phyloP scores from a whole-genome alignment of 2,888 invertebrate genomes.

The Nasonovia ribisnigri region DNA sequence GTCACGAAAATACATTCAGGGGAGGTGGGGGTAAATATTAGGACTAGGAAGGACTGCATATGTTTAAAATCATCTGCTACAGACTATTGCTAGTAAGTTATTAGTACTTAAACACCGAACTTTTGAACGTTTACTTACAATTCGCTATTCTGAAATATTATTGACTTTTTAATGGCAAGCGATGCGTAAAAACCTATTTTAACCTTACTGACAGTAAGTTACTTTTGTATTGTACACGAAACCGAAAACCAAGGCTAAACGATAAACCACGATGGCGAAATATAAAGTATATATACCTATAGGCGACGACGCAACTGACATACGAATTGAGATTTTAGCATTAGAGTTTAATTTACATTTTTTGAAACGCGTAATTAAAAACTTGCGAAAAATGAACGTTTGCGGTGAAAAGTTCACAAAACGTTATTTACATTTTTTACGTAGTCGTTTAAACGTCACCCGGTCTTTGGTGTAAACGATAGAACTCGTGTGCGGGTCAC shows the following conservation, averaged over 20 bases:
- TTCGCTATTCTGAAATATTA: background rate
- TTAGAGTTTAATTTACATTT: background rate
- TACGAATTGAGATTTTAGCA: background rate
- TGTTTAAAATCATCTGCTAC: background rate
- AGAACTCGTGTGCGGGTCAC: conserved; percentile 24
- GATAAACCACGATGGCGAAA: background rate
- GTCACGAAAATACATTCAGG: background rate
- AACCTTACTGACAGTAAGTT: background rate
- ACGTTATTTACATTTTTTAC: background rate
- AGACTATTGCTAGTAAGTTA: no score
- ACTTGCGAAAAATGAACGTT: background rate
- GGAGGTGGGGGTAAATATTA: background rate
- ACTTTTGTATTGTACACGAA: background rate
- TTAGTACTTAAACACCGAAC: no score
- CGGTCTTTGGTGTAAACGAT: background rate
- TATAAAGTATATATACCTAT: background rate
- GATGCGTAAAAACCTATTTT: background rate
- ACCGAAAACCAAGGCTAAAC: no score
- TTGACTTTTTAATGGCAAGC: background rate
- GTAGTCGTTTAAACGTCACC: background rate
- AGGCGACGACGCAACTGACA: background rate
- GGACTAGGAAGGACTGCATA: background rate
- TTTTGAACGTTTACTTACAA: background rate
- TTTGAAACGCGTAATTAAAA: conserved; percentile 1
- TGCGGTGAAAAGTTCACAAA: background rate